These are phyloP conservation scores for Coregonus suidteri DNA, from an alignment of 2,797 vertebrate genomes.

Conservation along the genomic window DNA sequence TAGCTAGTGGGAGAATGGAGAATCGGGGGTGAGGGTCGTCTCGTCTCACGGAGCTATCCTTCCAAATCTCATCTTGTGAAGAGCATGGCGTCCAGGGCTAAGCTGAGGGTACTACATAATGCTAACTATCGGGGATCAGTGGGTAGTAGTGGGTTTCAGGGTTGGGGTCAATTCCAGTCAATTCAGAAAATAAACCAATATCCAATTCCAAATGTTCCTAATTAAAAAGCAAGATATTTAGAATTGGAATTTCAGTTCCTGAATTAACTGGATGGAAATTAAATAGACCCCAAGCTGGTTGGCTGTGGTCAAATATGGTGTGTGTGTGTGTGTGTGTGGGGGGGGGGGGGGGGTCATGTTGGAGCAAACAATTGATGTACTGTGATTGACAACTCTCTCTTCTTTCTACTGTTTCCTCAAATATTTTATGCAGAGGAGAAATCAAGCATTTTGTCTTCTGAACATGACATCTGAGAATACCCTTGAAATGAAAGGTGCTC, in stretches of 20 bases:
- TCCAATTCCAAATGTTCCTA: not conserved
- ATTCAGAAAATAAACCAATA: not conserved
- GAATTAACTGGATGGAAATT: not conserved
- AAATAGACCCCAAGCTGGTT: not conserved
- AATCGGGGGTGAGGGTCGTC: not conserved
- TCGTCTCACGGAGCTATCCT: not conserved
- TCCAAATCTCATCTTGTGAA: not conserved
- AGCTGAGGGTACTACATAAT: not conserved
- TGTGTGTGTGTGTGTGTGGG: no score
- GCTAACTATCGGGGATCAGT: not conserved
- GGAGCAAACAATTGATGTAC: not conserved
- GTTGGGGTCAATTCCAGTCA: not conserved
- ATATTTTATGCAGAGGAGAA: slow-evolving; percentile 12
- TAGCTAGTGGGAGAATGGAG: not conserved
- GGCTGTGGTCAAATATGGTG: not conserved
- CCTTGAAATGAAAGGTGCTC: slow-evolving; percentile 36
- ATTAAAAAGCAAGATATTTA: not conserved
- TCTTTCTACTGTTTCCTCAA: not conserved
- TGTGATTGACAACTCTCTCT: not conserved
- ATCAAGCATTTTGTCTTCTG: not conserved
- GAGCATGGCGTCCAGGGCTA: not conserved
- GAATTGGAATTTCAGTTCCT: not conserved
- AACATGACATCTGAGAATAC: not conserved
- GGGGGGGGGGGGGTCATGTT: not conserved
- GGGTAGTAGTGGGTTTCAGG: not conserved